Base-by-base conservation (phyloP, 1,140 invertebrate species). In the Panagrolaimus sp. region DNA sequence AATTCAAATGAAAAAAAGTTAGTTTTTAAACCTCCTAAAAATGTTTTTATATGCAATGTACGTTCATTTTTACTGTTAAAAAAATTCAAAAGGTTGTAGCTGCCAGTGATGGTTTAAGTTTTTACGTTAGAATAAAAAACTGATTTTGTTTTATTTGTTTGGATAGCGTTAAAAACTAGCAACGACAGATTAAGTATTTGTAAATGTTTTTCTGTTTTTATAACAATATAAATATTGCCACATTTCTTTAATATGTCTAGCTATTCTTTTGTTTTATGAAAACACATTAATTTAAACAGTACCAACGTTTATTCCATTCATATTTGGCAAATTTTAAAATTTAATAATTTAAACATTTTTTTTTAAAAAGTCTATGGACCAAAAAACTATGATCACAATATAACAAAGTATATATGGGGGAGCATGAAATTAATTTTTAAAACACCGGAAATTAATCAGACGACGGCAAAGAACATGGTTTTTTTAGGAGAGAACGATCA, bases 291-390 rank as follows among this genome's bases (percentile, higher is more conserved):
- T 57, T n/a, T n/a, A 20, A 25, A 57, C 51, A 57, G 51, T 57
- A 57, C 51, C 51, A 57, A 57, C 51, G 51, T 57, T 57, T 57
- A 57, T 57, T 57, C 51, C 51, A 57, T 57, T 27, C 51, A 57
- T 57, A 27, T 57, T 25, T 57, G 51, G 51, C 31, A 38, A 38
- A 4, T 38, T 38, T 38, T 4, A 38, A 38, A 38, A 7, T 38
- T 38, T 38, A 38, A 38, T 38, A 38, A 38, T 38, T 38, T 38
- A 38, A 38, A 38, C 31, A 38, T 38, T 38, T 38, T 38, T 38
- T 38, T 38, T n/a, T n/a, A n/a, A 38, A 38, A 38, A 38, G 31
- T 38, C 31, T 38, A 38, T 38, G 31, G 7, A 38, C 31, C 31
- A 38, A 4, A 38, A 38, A 38, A 38, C 7, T 38, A 4, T 38